phyloP scores from a whole-genome alignment of 2,797 vertebrate genomes.

The Helarctos malayanus region DNA sequence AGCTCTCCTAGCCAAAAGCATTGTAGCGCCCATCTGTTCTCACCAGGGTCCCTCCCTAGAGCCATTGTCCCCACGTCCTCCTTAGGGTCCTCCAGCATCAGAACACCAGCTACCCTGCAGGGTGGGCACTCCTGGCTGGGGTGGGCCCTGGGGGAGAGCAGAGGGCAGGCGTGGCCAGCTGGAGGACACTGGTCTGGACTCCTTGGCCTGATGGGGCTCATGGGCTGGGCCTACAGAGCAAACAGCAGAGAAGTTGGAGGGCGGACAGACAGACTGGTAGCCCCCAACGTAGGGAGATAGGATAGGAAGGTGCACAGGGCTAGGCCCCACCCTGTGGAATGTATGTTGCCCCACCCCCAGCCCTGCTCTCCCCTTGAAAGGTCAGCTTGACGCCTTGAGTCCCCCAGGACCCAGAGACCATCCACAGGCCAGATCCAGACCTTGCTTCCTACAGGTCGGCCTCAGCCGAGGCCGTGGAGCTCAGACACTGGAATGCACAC shows the following conservation, averaged over 20 bases:
- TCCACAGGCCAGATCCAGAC: no score
- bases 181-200: fast-evolving
- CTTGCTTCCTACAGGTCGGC: neutral
- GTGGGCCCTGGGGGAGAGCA: neutral
- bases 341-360: neutral
- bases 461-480: neutral
- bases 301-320: fast-evolving
- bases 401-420: neutral
- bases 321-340: neutral
- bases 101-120: neutral
- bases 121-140: neutral
- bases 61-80: neutral
- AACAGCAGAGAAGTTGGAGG: neutral
- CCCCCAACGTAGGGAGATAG: no score
- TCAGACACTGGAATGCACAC: neutral
- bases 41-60: neutral
- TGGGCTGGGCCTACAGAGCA: neutral
- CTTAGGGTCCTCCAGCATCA: neutral
- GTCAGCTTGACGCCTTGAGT: neutral
- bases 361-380: neutral
- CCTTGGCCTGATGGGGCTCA: neutral
- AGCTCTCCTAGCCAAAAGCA: neutral
- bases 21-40: neutral
- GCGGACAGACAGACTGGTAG: neutral
- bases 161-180: neutral